These are phyloP conservation scores for Plotosus lineatus DNA, from an alignment of 2,113 vertebrate genomes.

Conservation along the genomic window DNA sequence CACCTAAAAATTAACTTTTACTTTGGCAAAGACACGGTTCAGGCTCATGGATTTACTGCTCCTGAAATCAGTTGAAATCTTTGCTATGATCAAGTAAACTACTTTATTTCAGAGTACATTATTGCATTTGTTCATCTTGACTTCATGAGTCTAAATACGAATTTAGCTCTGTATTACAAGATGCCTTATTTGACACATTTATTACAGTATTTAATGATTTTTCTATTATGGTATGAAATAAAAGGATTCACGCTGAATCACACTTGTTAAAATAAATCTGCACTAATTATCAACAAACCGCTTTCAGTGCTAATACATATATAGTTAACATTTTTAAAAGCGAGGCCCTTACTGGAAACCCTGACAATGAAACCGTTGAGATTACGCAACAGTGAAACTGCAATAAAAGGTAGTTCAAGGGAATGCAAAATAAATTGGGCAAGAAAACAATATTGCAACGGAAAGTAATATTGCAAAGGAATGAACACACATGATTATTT, in stretches of 20 bases:
- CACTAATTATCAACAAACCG: not conserved
- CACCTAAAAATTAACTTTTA: not conserved
- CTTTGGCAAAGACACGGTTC: not conserved
- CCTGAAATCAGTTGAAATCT: conserved; percentile 3
- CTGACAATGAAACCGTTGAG: not conserved
- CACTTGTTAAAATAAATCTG: not conserved
- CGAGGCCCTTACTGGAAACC: not conserved
- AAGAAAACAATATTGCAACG: not conserved
- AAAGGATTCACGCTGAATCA: not conserved
- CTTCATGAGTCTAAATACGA: not conserved
- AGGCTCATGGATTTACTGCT: not conserved
- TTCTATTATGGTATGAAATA: not conserved
- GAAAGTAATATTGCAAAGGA: not conserved
- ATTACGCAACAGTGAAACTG: not conserved
- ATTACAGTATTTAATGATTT: not conserved
- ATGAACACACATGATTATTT: not conserved
- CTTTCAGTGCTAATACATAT: not conserved
- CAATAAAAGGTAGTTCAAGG: not conserved
- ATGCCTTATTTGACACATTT: not conserved
- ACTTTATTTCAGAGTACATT: not conserved
- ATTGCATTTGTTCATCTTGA: not conserved
- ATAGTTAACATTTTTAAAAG: not conserved
- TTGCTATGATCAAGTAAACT: not conserved
- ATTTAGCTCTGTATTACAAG: not conserved
- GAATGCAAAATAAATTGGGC: not conserved